Conservation (phyloP, 2,113 vertebrate genomes). For the Myotis brandtii region DNA sequence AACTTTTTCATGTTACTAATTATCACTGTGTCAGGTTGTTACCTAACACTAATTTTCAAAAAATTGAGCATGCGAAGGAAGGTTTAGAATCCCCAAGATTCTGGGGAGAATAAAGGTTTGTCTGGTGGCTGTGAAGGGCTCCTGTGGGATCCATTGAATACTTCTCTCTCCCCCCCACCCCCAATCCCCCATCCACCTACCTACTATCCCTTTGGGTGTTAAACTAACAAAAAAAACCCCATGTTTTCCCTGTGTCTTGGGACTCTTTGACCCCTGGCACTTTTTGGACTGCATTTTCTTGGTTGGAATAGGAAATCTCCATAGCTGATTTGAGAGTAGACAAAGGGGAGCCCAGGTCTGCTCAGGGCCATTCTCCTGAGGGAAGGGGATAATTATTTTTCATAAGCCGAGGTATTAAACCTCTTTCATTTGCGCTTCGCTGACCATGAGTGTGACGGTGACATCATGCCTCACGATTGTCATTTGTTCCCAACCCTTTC, state of each 20-base stretch:
- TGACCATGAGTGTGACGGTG: constrained; percentile 40
- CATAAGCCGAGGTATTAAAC: background rate
- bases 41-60: background rate
- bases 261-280: background rate
- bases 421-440: background rate
- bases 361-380: background rate
- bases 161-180: no score
- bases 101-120: background rate
- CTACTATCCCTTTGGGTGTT: background rate
- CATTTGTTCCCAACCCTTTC: background rate
- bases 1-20: background rate
- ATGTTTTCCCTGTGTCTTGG: background rate
- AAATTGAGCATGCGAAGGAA: background rate
- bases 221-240: background rate
- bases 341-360: constrained; percentile 56
- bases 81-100: background rate
- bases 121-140: background rate
- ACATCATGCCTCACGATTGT: background rate
- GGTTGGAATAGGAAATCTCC: background rate
- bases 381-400: constrained; percentile 22
- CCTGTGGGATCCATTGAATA: background rate
- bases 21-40: background rate
- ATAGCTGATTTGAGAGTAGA: constrained; percentile 39
- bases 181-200: no score
- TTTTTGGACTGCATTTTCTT: background rate